These are phyloP conservation scores for Drosophila varians DNA, from an alignment of 1,140 invertebrate species.

Conservation along the genomic window DNA sequence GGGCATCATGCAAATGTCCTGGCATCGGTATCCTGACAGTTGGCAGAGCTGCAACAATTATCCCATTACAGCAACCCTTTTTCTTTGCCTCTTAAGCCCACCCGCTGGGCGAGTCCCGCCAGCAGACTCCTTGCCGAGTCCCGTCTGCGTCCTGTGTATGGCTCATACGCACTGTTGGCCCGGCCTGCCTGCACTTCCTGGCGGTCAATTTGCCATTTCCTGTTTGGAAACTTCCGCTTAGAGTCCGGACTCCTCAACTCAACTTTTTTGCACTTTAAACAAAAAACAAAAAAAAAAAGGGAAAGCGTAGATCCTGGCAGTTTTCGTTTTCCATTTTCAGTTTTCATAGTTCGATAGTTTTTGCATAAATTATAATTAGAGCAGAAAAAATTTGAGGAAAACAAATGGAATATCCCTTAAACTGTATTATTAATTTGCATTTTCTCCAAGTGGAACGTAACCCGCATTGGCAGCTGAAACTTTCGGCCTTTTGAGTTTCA, in stretches of 20 bases:
- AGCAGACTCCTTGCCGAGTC: no score
- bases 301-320: no score
- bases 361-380: not conserved
- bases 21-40: conserved; percentile 39
- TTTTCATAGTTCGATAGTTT: not conserved
- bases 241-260: not conserved
- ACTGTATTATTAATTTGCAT: not conserved
- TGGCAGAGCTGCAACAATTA: conserved; percentile 73
- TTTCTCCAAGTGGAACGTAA: conserved; percentile 3
- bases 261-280: not conserved
- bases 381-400: not conserved
- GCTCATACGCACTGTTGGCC: conserved; percentile 63
- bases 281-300: not conserved
- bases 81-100: conserved; percentile 18
- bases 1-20: conserved; percentile 19
- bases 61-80: conserved; percentile 75
- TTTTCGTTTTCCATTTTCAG: not conserved
- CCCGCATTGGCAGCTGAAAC: conserved; percentile 33
- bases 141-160: conserved; percentile 11
- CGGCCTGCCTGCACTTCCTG: conserved; percentile 57
- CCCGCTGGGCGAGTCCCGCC: conserved; percentile 33
- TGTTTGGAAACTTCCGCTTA: conserved; percentile 27
- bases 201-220: conserved; percentile 82
- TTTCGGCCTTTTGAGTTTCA: not conserved
- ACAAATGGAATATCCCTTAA: not conserved